Conservation (phyloP, 2,888 invertebrate species). For the Nephrotoma guestfalica region DNA sequence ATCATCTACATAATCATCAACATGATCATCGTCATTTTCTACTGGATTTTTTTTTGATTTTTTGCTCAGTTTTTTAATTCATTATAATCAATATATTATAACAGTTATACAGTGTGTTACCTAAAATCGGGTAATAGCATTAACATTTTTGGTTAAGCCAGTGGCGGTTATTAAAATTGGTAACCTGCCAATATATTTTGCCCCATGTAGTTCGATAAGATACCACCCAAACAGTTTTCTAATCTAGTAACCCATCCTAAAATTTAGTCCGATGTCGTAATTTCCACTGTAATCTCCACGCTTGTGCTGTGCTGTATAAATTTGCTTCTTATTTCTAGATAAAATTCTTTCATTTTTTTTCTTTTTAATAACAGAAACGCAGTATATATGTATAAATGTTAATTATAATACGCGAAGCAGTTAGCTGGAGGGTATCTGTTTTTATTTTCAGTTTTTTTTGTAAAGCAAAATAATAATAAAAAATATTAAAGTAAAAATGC, state of each 20-base stretch:
- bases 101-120: neutral
- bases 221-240: neutral
- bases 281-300: neutral
- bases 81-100: neutral
- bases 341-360: neutral
- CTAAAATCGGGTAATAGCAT: neutral
- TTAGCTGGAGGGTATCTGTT: slow-evolving; percentile 4
- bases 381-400: neutral
- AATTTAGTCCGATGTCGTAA: neutral
- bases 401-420: slow-evolving; percentile 6
- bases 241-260: neutral
- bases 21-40: neutral
- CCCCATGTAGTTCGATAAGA: neutral
- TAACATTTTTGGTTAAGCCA: neutral
- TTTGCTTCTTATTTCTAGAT: neutral
- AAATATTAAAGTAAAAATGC: neutral
- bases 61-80: neutral
- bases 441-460: neutral
- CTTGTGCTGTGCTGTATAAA: neutral
- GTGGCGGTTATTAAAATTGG: neutral
- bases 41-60: neutral
- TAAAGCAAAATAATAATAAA: neutral
- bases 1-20: neutral
- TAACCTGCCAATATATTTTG: neutral
- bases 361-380: neutral